These are phyloP conservation scores for Clarias laeviceps DNA, from an alignment of 2,797 vertebrate genomes.

Conservation along the genomic window DNA sequence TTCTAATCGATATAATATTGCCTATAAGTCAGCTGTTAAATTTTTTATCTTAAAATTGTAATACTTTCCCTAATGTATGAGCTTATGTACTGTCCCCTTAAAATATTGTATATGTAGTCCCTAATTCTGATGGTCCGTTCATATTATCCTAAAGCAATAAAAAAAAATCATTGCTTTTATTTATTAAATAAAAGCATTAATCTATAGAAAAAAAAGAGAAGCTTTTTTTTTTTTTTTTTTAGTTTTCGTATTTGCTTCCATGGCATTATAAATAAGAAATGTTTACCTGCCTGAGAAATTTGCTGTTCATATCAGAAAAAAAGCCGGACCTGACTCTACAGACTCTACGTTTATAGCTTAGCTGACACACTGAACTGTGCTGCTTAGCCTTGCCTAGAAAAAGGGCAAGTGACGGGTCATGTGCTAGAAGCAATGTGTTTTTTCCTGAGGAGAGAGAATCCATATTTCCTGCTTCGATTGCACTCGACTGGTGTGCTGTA, in stretches of 20 bases:
- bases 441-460: slow-evolving; percentile 61
- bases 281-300: slow-evolving; percentile 5
- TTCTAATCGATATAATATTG: no score
- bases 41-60: no score
- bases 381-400: slow-evolving; percentile 26
- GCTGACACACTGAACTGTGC: not conserved
- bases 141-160: not conserved
- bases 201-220: not conserved
- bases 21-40: no score
- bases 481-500: slow-evolving; percentile 70
- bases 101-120: no score
- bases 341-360: not conserved
- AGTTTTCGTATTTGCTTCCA: not conserved
- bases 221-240: not conserved
- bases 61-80: no score
- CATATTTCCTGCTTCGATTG: slow-evolving; percentile 72
- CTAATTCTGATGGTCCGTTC: not conserved
- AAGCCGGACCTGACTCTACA: not conserved
- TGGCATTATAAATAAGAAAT: not conserved
- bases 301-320: slow-evolving; percentile 4
- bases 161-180: no score
- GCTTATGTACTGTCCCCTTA: no score
- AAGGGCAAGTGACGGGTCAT: slow-evolving; percentile 57
- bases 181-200: no score
- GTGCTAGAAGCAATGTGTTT: slow-evolving; percentile 32